Evolutionary conservation across 2,888 invertebrate species (phyloP).

Genomic region (Argyresthia goedartella): DNA sequence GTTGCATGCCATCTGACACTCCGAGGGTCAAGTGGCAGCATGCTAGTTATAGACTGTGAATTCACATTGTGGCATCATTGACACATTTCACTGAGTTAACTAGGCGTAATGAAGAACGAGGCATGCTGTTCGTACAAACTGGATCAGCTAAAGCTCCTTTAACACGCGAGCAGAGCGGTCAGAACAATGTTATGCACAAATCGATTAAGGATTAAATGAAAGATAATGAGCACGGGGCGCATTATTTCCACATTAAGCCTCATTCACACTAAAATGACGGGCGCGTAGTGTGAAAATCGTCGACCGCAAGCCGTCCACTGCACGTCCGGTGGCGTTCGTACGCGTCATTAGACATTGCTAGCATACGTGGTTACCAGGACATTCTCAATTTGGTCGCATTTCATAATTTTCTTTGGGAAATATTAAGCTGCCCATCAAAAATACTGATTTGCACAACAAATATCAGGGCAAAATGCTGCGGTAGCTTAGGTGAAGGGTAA

Average conservation of each 20-base stretch:
- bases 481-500: too few species aligned
- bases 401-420: too few species aligned
- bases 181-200: background rate
- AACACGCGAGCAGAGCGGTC: background rate
- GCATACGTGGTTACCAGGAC: background rate
- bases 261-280: conserved; percentile 33
- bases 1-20: conserved; percentile 40
- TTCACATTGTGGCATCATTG: too few species aligned
- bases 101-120: too few species aligned
- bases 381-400: too few species aligned
- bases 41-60: background rate
- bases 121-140: too few species aligned
- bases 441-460: too few species aligned
- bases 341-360: conserved; percentile 1
- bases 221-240: conserved; percentile 46
- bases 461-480: too few species aligned
- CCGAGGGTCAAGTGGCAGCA: conserved; percentile 15
- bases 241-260: conserved; percentile 56
- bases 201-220: conserved; percentile 41
- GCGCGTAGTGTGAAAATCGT: conserved; percentile 3
- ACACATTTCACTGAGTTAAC: too few species aligned
- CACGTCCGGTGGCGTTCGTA: too few species aligned
- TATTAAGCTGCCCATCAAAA: too few species aligned
- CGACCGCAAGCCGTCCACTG: background rate
- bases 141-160: too few species aligned